Evolutionary conservation across 2,113 vertebrate genomes (phyloP).

Genomic region (Sebastes schlegelii): DNA sequence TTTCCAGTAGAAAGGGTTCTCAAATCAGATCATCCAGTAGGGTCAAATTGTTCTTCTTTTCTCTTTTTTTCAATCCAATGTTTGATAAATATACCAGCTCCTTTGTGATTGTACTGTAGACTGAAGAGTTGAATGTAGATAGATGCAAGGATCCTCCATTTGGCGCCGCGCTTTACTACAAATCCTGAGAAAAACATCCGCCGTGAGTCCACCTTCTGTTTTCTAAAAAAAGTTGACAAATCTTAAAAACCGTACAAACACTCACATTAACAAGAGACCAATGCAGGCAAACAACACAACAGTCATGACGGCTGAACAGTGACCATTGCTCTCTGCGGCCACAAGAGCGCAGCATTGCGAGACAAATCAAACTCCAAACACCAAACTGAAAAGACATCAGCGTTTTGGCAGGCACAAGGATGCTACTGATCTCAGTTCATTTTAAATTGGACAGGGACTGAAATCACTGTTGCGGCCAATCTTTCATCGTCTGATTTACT

Average conservation of each 20-base stretch:
- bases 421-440: slow-evolving; percentile 42
- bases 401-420: slow-evolving; percentile 33
- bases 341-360: slow-evolving; percentile 60
- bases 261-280: slow-evolving; percentile 69
- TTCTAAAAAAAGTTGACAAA: slow-evolving; percentile 42
- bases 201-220: neutral
- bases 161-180: slow-evolving; percentile 53
- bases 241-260: slow-evolving; percentile 75
- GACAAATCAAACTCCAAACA: slow-evolving; percentile 38
- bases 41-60: neutral
- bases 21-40: neutral
- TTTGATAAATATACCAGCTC: neutral
- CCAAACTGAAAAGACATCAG: slow-evolving; percentile 12
- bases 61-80: neutral
- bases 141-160: slow-evolving; percentile 26
- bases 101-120: neutral
- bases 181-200: slow-evolving; percentile 69
- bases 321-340: slow-evolving; percentile 43
- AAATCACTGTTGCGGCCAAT: slow-evolving; percentile 18
- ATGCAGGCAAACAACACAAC: slow-evolving; percentile 70
- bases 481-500: slow-evolving; percentile 1
- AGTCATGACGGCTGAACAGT: slow-evolving; percentile 36
- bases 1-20: neutral
- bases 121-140: slow-evolving; percentile 28
- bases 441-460: slow-evolving; percentile 17